These are phyloP conservation scores for Drosophila atripex DNA, from an alignment of 2,888 invertebrate species.

Conservation along the genomic window DNA sequence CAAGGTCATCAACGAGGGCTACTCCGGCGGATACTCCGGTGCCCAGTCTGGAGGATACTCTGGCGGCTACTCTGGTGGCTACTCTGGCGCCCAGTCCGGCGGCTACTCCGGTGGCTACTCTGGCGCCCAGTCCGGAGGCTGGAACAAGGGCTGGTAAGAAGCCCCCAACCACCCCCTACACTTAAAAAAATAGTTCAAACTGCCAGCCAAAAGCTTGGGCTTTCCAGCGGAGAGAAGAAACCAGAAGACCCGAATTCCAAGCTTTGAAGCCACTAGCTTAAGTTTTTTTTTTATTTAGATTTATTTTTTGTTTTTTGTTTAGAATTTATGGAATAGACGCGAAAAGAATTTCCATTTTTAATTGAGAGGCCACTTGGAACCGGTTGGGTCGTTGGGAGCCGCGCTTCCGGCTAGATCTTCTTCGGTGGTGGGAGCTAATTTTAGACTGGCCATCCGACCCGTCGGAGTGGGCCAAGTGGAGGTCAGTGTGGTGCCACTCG, in stretches of 20 bases:
- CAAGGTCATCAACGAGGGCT: constrained; percentile 45
- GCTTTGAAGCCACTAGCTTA: constrained; percentile 38
- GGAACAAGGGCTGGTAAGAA: constrained; percentile 70
- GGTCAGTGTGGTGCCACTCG: constrained; percentile 37
- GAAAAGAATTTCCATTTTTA: constrained; percentile 51
- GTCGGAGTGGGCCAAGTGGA: constrained; percentile 21
- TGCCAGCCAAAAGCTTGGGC: constrained; percentile 53
- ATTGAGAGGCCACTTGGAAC: constrained; percentile 25
- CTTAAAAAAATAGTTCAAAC: constrained; percentile 47
- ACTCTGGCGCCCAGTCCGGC: constrained; percentile 24
- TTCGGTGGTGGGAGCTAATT: background rate
- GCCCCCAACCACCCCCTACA: background rate
- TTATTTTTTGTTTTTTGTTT: constrained; percentile 45
- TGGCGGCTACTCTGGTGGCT: constrained; percentile 50
- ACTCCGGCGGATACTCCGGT: constrained; percentile 39
- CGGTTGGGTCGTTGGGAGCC: constrained; percentile 15
- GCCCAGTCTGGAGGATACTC: constrained; percentile 46
- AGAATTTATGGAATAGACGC: constrained; percentile 52
- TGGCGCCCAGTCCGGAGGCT: constrained; percentile 37
- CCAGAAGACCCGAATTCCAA: constrained; percentile 36
- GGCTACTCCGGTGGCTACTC: constrained; percentile 29
- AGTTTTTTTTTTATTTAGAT: constrained; percentile 44
- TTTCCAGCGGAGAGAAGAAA: constrained; percentile 12
- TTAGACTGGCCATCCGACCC: constrained; percentile 55
- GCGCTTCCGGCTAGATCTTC: background rate